A percentile compares a stretch with the other conserved stretches of the same genome.
Evolutionary conservation across 64 coral and sea anemone species (phyloP).

Genomic region (Acropora tenuis): DNA sequence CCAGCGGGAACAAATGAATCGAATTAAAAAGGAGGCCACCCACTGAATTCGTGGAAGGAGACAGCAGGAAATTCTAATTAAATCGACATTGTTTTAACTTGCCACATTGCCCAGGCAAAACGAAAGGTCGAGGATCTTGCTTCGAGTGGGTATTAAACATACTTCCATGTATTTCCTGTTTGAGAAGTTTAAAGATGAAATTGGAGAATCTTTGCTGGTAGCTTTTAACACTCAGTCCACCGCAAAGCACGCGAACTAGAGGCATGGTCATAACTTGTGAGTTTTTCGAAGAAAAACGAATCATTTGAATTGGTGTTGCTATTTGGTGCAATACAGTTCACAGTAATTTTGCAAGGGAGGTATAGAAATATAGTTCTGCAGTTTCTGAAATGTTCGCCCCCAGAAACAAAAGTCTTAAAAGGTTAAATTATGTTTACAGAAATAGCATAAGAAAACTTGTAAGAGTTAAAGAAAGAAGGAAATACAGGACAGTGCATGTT

Average conservation of each 20-base stretch:
- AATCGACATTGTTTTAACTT: conserved; percentile 21
- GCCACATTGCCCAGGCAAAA: neutral
- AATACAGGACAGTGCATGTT: too few species aligned
- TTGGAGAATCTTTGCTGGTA: neutral
- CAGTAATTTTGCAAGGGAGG: neutral
- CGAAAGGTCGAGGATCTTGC: neutral
- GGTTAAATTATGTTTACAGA: neutral
- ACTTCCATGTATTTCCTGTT: conserved; percentile 3
- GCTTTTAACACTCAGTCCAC: neutral
- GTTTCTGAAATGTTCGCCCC: neutral
- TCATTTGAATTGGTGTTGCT: neutral
- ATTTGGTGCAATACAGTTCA: neutral
- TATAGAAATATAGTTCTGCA: neutral
- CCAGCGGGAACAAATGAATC: neutral
- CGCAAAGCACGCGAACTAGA: neutral
- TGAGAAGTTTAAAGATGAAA: neutral
- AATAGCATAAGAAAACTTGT: neutral
- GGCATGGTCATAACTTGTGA: neutral
- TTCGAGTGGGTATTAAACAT: neutral
- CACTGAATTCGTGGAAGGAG: neutral
- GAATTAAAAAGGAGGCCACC: neutral
- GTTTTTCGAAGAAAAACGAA: too few species aligned
- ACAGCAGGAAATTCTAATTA: conserved; percentile 30
- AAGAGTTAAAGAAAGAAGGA: too few species aligned
- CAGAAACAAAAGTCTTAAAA: neutral